Conservation (phyloP, 2,888 invertebrate genomes). For the Tachina grossa region DNA sequence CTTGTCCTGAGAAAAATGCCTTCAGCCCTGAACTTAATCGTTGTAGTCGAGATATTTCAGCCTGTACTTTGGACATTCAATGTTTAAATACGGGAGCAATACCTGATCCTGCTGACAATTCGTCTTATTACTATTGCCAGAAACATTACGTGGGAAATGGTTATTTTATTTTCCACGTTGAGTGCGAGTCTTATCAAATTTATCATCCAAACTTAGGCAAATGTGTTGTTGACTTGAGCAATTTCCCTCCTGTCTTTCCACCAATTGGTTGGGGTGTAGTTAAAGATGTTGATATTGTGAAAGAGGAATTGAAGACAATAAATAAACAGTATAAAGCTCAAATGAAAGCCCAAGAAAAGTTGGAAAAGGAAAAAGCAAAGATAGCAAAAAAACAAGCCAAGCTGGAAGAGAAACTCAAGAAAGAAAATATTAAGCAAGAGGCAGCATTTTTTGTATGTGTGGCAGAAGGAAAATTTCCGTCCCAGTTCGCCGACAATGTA, state of each 20-base stretch:
- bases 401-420: constrained; percentile 76
- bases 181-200: constrained; percentile 75
- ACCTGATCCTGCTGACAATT: constrained; percentile 71
- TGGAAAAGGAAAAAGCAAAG: constrained; percentile 74
- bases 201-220: constrained; percentile 73
- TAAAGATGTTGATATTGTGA: constrained; percentile 74
- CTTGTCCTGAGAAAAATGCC: constrained; percentile 72
- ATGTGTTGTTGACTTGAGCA: constrained; percentile 68
- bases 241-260: constrained; percentile 55
- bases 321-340: constrained; percentile 75
- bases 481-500: constrained; percentile 36
- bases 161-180: constrained; percentile 76
- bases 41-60: constrained; percentile 75
- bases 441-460: constrained; percentile 57
- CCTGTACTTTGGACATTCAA: constrained; percentile 72
- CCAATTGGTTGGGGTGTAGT: constrained; percentile 37
- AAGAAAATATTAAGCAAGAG: constrained; percentile 75
- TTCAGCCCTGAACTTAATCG: constrained; percentile 73
- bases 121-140: constrained; percentile 76
- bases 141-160: constrained; percentile 71
- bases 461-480: constrained; percentile 70
- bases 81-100: constrained; percentile 74
- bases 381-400: constrained; percentile 72
- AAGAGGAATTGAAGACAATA: constrained; percentile 75
- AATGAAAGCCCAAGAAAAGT: constrained; percentile 75